phyloP scores from a whole-genome alignment of 1,140 invertebrate genomes.

The Plodia interpunctella region DNA sequence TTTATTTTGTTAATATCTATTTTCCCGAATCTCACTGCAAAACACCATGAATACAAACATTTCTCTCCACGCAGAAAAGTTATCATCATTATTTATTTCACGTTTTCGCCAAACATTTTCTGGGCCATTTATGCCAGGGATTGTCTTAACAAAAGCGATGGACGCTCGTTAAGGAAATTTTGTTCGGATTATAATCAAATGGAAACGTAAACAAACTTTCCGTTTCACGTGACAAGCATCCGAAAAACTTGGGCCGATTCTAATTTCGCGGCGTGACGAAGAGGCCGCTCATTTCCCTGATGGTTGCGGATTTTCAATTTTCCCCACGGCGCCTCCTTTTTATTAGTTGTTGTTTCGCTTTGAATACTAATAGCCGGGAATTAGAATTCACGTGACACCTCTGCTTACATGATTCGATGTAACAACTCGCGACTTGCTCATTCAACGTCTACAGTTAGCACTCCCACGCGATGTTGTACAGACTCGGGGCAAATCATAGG shows the following conservation, averaged over 20 bases:
- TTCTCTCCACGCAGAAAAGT: not conserved
- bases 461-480: not conserved
- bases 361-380: slow-evolving; percentile 64
- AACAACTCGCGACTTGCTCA: slow-evolving; percentile 9
- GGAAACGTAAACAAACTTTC: slow-evolving; percentile 66
- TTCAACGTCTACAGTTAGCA: not conserved
- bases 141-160: slow-evolving; percentile 11
- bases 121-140: not conserved
- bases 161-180: slow-evolving; percentile 44
- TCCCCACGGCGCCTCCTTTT: slow-evolving; percentile 60
- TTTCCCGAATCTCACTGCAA: not conserved
- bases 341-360: slow-evolving; percentile 71
- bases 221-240: slow-evolving; percentile 54
- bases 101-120: not conserved
- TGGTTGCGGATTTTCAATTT: slow-evolving; percentile 74
- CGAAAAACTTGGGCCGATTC: slow-evolving; percentile 46
- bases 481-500: no score
- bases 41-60: not conserved
- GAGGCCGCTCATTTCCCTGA: slow-evolving; percentile 65
- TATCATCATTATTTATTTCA: slow-evolving; percentile 6
- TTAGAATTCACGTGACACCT: slow-evolving; percentile 60
- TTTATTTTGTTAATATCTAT: not conserved
- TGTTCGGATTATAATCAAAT: slow-evolving; percentile 61
- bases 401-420: slow-evolving; percentile 27
- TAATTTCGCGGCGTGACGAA: slow-evolving; percentile 70